phyloP scores from a whole-genome alignment of 2,113 vertebrate genomes.

The Stigmatopora argus region DNA sequence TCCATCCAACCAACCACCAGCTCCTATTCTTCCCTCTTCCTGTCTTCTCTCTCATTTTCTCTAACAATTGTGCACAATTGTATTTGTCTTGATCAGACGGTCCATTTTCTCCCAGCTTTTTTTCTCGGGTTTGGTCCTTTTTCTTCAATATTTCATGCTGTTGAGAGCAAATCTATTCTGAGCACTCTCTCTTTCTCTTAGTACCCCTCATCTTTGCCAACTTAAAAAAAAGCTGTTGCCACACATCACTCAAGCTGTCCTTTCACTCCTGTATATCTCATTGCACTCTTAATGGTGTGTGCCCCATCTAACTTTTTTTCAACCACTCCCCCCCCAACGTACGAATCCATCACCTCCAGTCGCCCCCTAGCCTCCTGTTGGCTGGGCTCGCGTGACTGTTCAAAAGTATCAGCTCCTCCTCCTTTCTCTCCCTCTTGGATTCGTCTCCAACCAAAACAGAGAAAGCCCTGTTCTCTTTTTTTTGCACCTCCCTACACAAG shows the following conservation, averaged over 20 bases:
- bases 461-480: conserved; percentile 59
- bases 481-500: conserved; percentile 54
- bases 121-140: conserved; percentile 66
- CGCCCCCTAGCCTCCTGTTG: conserved; percentile 3
- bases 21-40: conserved; percentile 57
- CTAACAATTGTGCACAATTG: conserved; percentile 39
- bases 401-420: conserved; percentile 47
- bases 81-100: conserved; percentile 77
- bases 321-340: conserved; percentile 35
- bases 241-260: conserved; percentile 64
- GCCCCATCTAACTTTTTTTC: conserved; percentile 56
- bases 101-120: conserved; percentile 68
- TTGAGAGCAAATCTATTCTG: conserved; percentile 75
- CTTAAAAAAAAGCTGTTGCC: conserved; percentile 45
- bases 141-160: conserved; percentile 77
- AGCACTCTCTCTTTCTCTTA: conserved; percentile 49
- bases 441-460: conserved; percentile 52
- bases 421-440: conserved; percentile 48
- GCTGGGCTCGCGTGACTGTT: conserved; percentile 54
- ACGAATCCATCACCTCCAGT: conserved; percentile 26
- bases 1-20: conserved; percentile 31
- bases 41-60: conserved; percentile 55
- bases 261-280: conserved; percentile 60
- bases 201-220: conserved; percentile 29
- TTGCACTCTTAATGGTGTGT: conserved; percentile 68